A percentile compares a stretch with the other conserved stretches of the same genome.
These are phyloP conservation scores for Cetonia aurata DNA, from an alignment of 2,888 invertebrate genomes.

Conservation along the genomic window DNA sequence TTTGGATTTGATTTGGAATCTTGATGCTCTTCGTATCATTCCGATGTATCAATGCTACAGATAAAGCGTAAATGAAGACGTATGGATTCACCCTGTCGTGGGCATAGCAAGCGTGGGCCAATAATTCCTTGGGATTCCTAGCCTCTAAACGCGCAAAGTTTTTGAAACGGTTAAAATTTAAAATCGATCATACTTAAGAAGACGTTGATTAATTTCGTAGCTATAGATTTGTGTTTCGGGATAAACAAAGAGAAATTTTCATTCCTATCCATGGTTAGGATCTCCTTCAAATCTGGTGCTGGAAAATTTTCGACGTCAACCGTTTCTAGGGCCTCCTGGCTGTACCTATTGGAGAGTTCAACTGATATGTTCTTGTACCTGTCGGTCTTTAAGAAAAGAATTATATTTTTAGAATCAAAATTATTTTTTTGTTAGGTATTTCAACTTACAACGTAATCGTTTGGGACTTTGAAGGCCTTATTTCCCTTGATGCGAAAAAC, in stretches of 20 bases:
- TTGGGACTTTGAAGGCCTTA: constrained; percentile 73
- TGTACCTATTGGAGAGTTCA: constrained; percentile 74
- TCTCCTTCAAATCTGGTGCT: constrained; percentile 72
- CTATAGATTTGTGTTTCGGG: constrained; percentile 78
- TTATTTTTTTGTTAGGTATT: neutral
- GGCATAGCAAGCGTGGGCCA: constrained; percentile 77
- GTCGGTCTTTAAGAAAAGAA: constrained; percentile 61
- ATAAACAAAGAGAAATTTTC: constrained; percentile 82
- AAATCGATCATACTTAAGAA: constrained; percentile 71
- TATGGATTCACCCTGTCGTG: constrained; percentile 83
- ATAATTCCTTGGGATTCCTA: constrained; percentile 77
- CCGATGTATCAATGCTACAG: constrained; percentile 82
- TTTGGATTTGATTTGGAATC: constrained; percentile 80
- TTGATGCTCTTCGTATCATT: constrained; percentile 77
- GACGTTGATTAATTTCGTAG: constrained; percentile 76
- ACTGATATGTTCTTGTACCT: constrained; percentile 71
- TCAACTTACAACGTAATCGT: constrained; percentile 73
- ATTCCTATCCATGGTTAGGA: constrained; percentile 71
- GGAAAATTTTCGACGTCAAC: constrained; percentile 69
- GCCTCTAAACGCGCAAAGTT: constrained; percentile 69
- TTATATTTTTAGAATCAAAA: neutral
- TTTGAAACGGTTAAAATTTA: too few relatives aligned
- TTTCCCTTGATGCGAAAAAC: constrained; percentile 81
- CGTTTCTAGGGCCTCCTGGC: constrained; percentile 65
- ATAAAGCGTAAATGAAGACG: constrained; percentile 83